phyloP scores from a whole-genome alignment of 2,797 vertebrate species.

The Moxostoma hubbsi region DNA sequence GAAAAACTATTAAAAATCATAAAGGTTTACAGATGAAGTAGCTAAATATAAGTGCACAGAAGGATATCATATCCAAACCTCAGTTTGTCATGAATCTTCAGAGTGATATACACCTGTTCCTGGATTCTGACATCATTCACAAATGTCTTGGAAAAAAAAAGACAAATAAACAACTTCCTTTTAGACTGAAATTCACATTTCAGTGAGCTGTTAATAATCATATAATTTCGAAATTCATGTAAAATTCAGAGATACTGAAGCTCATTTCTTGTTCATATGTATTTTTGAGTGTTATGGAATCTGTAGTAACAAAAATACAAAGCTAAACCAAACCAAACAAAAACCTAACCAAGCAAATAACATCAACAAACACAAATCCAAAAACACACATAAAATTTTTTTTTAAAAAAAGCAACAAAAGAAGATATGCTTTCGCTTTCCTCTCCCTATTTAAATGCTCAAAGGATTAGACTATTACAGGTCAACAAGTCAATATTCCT shows the following conservation, averaged over 20 bases:
- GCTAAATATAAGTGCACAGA: slow-evolving; percentile 54
- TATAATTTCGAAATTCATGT: too few relatives aligned
- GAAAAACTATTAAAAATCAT: too few relatives aligned
- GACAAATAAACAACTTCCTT: background rate
- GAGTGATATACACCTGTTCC: slow-evolving; percentile 96
- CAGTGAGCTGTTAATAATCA: too few relatives aligned
- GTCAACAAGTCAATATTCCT: background rate
- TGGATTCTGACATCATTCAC: slow-evolving; percentile 97
- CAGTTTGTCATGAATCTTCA: slow-evolving; percentile 96
- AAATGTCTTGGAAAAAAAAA: slow-evolving; percentile 84
- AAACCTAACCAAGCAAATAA: too few relatives aligned
- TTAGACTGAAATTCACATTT: too few relatives aligned
- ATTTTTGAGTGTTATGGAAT: background rate
- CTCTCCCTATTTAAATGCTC: background rate
- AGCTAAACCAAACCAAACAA: too few relatives aligned
- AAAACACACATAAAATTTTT: too few relatives aligned
- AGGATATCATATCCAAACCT: slow-evolving; percentile 99
- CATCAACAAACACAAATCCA: too few relatives aligned
- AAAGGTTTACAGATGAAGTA: background rate
- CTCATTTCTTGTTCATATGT: background rate
- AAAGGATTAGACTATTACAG: background rate
- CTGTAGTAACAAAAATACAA: background rate
- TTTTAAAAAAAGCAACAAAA: too few relatives aligned
- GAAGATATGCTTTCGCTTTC: too few relatives aligned
- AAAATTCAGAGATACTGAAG: too few relatives aligned